These are phyloP conservation scores for Stercorarius parasiticus DNA, from an alignment of 2,113 vertebrate species.

Conservation along the genomic window DNA sequence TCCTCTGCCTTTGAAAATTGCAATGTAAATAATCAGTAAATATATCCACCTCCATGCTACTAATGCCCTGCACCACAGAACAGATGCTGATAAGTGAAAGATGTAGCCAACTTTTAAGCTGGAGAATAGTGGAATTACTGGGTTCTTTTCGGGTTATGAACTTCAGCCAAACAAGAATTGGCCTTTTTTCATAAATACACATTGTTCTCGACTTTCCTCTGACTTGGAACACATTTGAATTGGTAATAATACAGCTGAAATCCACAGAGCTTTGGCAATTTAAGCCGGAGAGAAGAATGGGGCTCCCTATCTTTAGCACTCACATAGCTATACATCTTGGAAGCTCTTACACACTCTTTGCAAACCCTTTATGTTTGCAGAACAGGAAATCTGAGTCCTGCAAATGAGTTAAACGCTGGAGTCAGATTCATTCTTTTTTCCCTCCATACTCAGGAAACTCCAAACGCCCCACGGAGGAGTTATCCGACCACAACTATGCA, in stretches of 20 bases:
- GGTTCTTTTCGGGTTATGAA: slow-evolving; percentile 49
- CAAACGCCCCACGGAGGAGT: neutral
- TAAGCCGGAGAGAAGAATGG: neutral
- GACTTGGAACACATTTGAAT: slow-evolving; percentile 48
- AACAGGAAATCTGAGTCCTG: slow-evolving; percentile 42
- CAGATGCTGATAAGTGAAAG: slow-evolving; percentile 25
- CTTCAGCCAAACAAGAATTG: slow-evolving; percentile 53
- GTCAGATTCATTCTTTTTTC: slow-evolving; percentile 20
- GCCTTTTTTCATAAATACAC: slow-evolving; percentile 54
- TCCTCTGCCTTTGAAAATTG: slow-evolving; percentile 43
- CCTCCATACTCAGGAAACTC: slow-evolving; percentile 11
- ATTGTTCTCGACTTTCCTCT: slow-evolving; percentile 55
- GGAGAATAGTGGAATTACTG: slow-evolving; percentile 24
- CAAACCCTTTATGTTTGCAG: slow-evolving; percentile 24
- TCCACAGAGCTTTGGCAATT: slow-evolving; percentile 40
- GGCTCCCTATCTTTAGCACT: slow-evolving; percentile 30
- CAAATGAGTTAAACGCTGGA: slow-evolving; percentile 29
- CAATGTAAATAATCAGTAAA: slow-evolving; percentile 47
- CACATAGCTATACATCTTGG: slow-evolving; percentile 21
- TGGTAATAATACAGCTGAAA: slow-evolving; percentile 55
- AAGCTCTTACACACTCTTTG: neutral
- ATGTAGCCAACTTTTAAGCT: neutral
- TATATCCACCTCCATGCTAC: slow-evolving; percentile 11
- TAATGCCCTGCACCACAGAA: slow-evolving; percentile 20
- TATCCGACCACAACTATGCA: slow-evolving; percentile 1